Evolutionary conservation across 2,113 vertebrate species (phyloP).

Genomic region (Hassar affinis): DNA sequence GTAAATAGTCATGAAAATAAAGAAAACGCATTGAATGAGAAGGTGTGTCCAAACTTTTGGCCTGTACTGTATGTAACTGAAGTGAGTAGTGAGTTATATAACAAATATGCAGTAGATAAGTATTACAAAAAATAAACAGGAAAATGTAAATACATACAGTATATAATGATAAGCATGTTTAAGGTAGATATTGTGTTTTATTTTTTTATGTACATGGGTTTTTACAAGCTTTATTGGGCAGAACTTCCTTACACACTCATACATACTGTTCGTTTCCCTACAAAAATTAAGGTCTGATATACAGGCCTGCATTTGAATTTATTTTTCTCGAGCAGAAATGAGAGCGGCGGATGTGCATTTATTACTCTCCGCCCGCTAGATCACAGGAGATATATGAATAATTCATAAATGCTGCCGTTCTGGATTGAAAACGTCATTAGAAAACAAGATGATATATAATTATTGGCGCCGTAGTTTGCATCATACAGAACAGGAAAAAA

Average conservation of each 20-base stretch:
- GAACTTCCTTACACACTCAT: background rate
- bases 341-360: constrained; percentile 47
- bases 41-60: no score
- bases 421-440: constrained; percentile 37
- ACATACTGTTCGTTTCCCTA: background rate
- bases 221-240: background rate
- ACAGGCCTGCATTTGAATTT: constrained; percentile 17
- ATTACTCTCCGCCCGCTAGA: constrained; percentile 51
- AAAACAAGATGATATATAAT: constrained; percentile 62
- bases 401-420: constrained; percentile 46
- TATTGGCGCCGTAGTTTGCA: background rate
- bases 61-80: no score
- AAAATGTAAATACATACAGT: no score
- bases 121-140: no score
- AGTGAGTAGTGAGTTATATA: no score
- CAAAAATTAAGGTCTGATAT: constrained; percentile 31
- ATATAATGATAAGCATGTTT: no score
- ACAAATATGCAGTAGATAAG: no score
- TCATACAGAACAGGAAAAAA: background rate
- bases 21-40: no score
- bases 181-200: no score
- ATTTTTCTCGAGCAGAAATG: constrained; percentile 56
- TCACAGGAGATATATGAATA: constrained; percentile 49
- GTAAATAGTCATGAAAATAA: no score
- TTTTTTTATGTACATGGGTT: background rate